phyloP scores from a whole-genome alignment of 64 coral and sea anemone species.

The Montipora capricornis region DNA sequence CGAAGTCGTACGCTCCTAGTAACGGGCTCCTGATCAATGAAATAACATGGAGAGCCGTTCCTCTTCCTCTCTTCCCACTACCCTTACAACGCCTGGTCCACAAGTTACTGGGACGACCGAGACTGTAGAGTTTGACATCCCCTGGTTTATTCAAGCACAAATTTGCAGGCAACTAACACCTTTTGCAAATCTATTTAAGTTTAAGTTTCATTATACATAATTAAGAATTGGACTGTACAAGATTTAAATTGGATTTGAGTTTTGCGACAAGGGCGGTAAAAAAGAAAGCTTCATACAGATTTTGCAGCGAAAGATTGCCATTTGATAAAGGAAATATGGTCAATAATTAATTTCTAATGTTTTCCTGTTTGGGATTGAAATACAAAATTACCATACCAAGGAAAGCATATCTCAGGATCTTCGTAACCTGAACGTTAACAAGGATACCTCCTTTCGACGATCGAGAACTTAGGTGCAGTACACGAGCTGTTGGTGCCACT shows the following conservation, averaged over 20 bases:
- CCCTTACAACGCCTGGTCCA: no score
- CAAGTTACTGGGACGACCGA: neutral
- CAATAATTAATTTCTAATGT: neutral
- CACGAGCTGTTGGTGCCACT: no score
- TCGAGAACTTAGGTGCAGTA: no score
- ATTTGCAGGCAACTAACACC: neutral
- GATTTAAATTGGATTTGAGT: neutral
- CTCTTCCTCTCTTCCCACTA: no score
- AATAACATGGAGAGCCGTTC: no score
- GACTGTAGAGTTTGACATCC: neutral
- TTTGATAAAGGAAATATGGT: neutral
- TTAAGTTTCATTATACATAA: neutral
- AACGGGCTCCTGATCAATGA: no score
- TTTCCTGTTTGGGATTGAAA: neutral
- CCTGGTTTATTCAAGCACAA: neutral
- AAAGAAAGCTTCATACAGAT: neutral
- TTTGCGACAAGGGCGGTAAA: neutral
- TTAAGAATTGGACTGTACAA: slow-evolving; percentile 28
- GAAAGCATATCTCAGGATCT: neutral
- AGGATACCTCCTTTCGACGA: no score
- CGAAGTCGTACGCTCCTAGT: no score
- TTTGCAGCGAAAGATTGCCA: neutral
- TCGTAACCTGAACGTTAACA: no score
- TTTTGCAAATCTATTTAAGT: neutral
- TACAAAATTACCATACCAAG: neutral